A percentile compares a stretch with the other conserved stretches of the same genome.
Conservation (phyloP, 2,113 vertebrate species). For the Mustela nigripes region DNA sequence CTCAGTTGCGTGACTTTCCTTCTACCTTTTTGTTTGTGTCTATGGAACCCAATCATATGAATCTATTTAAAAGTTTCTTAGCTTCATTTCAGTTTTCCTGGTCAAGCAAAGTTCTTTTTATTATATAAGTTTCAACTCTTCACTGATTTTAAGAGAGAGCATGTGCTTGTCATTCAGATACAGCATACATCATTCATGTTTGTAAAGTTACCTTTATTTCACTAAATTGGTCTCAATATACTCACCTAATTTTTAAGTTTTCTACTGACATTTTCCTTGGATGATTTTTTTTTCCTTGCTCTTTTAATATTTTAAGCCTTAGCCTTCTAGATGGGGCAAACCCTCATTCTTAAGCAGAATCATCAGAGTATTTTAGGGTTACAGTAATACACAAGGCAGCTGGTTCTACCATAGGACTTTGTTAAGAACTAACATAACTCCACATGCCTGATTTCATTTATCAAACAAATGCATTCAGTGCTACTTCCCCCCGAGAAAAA, state of each 20-base stretch:
- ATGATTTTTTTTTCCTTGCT: not conserved
- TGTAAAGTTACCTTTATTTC: not conserved
- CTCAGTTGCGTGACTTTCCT: not conserved
- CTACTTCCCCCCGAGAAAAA: not conserved
- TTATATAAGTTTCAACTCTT: not conserved
- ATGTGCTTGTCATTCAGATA: not conserved
- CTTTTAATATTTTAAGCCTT: not conserved
- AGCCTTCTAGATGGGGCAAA: not conserved
- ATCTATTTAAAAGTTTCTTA: conserved; percentile 31
- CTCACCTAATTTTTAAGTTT: not conserved
- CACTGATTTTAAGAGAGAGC: not conserved
- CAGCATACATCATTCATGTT: fast-evolving
- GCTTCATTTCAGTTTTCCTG: conserved; percentile 11
- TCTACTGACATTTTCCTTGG: not conserved
- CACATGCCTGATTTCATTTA: not conserved
- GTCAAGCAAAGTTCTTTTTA: not conserved
- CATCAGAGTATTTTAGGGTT: not conserved
- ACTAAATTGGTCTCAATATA: not conserved
- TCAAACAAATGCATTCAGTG: not conserved
- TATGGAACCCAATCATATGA: not conserved
- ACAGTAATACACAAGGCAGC: not conserved
- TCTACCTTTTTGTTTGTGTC: not conserved
- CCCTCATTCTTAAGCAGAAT: not conserved
- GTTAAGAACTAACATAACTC: not conserved
- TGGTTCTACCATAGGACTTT: not conserved